Evolutionary conservation across 2,797 vertebrate species (phyloP), one percentile per base, ranked within the genome.

Genomic region (Takifugu rubripes): DNA sequence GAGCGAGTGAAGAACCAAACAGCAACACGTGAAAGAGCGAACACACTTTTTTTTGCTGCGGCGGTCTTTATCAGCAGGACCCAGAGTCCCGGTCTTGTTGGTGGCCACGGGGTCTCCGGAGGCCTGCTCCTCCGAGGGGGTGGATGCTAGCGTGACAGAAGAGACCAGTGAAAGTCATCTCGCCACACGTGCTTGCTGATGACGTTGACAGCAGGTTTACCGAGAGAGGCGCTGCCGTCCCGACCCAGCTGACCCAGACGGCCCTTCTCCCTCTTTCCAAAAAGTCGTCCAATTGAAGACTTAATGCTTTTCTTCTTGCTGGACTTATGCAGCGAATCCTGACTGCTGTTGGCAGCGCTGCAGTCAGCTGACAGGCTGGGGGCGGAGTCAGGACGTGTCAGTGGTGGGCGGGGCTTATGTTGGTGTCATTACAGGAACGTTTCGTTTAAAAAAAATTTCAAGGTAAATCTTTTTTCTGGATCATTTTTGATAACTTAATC

Each of bases 271-370:
- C 94, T 96, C 86, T 96, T 95, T 55, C 94, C 93, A 61, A 96
- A 96, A 53, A 96, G 91, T 8, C 94, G 91, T 14, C 94, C 93
- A 29, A 95, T 95, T 77, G 93, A 94, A 49, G 94, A 95, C 87
- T 95, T 96, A 85, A 95, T 95, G 90, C 93, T 96, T 76, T 96
- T 96, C 90, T 93, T 95, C 88, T 95, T 95, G 44, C 92, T 94
- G 77, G 92, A 88, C 81, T 95, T 96, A 84, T 95, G 94, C 25
- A 96, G 92, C 14, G 94, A 93, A 61, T 96, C 94, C 70, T 94
- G 93, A 77, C 93, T 90, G 81, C 88, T 91, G 88, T 92, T 93
- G 61, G 91, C 82, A 66, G 88, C 90, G 65, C 92, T 88, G 65
- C 91, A 87, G 24, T 90, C 90, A 47, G 83, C 91, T 0, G 90